Evolutionary conservation across 35 echinoderm and acorn worm genomes (phyloP).

Genomic region (Acanthaster planci): DNA sequence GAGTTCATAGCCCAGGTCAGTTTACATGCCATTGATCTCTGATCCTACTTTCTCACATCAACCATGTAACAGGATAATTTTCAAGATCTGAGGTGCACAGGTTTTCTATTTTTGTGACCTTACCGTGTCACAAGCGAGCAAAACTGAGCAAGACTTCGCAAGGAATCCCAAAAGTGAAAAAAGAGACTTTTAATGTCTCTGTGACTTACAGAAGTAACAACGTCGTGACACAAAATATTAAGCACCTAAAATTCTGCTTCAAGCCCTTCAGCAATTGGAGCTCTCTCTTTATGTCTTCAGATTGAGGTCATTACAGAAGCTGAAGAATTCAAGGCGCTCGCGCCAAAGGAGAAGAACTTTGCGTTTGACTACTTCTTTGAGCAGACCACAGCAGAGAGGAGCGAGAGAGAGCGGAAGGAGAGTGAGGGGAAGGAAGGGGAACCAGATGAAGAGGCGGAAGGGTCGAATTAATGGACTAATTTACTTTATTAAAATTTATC

Average conservation of each 20-base stretch:
- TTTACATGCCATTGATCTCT: neutral
- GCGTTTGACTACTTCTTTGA: conserved; percentile 98
- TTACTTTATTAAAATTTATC: no score
- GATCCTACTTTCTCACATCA: neutral
- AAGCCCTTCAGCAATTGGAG: neutral
- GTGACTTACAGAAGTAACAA: neutral
- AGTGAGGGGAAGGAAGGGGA: conserved; percentile 19
- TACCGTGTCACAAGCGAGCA: no score
- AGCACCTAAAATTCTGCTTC: neutral
- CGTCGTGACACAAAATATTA: neutral
- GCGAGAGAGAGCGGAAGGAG: conserved; percentile 20
- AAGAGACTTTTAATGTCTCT: neutral
- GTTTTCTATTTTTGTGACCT: neutral
- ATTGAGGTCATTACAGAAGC: conserved; percentile 78
- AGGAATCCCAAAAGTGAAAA: no score
- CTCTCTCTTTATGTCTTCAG: conserved; percentile 18
- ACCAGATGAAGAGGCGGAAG: conserved; percentile 7
- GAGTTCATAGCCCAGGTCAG: conserved; percentile 84
- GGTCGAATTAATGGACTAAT: no score
- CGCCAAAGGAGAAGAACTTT: conserved; percentile 69
- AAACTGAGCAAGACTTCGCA: no score
- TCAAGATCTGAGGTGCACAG: neutral
- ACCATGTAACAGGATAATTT: neutral
- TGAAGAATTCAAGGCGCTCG: conserved; percentile 40
- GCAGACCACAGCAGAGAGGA: conserved; percentile 39